These are phyloP conservation scores for Aricia artaxerxes DNA, from an alignment of 2,888 invertebrate genomes.

Conservation along the genomic window DNA sequence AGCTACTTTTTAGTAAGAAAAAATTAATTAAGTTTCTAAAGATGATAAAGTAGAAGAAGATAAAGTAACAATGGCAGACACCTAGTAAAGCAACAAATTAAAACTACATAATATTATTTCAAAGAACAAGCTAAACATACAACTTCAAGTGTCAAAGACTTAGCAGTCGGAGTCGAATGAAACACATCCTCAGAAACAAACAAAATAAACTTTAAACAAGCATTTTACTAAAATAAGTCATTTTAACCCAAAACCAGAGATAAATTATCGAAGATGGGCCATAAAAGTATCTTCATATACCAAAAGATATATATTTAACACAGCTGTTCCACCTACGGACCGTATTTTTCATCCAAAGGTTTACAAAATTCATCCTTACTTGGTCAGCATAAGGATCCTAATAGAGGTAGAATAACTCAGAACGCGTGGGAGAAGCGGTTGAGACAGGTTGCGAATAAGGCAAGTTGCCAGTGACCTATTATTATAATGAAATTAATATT, in stretches of 20 bases:
- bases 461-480: constrained; percentile 19
- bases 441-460: constrained; percentile 33
- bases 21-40: too few species aligned
- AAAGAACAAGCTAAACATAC: not conserved
- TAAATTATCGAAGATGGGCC: constrained; percentile 7
- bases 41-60: too few species aligned
- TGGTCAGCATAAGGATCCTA: not conserved
- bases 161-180: not conserved
- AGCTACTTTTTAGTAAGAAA: too few species aligned
- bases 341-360: not conserved
- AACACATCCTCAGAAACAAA: constrained; percentile 4
- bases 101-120: too few species aligned
- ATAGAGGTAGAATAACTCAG: not conserved
- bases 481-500: constrained; percentile 21
- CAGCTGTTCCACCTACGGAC: constrained; percentile 31
- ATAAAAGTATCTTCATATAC: constrained; percentile 18
- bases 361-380: not conserved
- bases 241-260: not conserved
- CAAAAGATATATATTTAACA: not conserved
- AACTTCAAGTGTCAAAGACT: not conserved
- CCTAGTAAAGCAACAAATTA: too few species aligned
- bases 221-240: not conserved
- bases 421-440: constrained; percentile 35
- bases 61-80: too few species aligned
- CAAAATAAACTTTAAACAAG: constrained; percentile 19